Conservation (phyloP, 2,113 vertebrate species). For the Elachura formosa region DNA sequence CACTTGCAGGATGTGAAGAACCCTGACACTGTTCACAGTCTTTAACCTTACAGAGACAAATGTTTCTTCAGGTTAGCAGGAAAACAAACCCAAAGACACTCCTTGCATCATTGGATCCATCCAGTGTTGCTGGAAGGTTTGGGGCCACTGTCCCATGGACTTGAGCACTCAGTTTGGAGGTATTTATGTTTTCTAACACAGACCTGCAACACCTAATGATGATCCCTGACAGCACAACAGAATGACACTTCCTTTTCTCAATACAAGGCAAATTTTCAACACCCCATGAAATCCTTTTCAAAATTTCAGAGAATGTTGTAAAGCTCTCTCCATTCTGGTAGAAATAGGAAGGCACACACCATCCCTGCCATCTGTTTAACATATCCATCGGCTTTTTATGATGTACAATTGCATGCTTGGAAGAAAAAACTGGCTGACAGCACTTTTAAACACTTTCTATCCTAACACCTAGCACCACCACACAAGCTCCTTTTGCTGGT, state of each 20-base stretch:
- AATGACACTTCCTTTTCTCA: not conserved
- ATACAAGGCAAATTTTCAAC: not conserved
- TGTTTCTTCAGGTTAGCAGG: not conserved
- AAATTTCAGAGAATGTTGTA: not conserved
- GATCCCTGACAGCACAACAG: not conserved
- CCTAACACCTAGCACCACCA: not conserved
- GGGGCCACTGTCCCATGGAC: not conserved
- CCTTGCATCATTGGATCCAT: not conserved
- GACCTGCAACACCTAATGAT: not conserved
- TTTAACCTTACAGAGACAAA: not conserved
- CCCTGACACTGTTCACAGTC: not conserved
- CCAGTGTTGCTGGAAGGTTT: not conserved
- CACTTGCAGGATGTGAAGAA: not conserved
- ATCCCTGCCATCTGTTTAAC: constrained; percentile 1
- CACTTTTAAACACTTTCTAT: not conserved
- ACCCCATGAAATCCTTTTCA: not conserved
- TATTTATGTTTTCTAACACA: not conserved
- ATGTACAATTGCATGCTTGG: not conserved
- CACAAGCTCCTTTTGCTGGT: not conserved
- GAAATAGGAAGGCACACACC: not conserved
- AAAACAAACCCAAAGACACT: not conserved
- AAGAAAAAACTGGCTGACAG: not conserved
- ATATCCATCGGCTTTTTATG: not conserved
- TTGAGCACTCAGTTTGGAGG: not conserved
- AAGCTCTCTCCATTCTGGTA: not conserved